Evolutionary conservation across 1,140 invertebrate species (phyloP), one percentile per base, ranked within the genome.

Genomic region (Tribolium castaneum): DNA sequence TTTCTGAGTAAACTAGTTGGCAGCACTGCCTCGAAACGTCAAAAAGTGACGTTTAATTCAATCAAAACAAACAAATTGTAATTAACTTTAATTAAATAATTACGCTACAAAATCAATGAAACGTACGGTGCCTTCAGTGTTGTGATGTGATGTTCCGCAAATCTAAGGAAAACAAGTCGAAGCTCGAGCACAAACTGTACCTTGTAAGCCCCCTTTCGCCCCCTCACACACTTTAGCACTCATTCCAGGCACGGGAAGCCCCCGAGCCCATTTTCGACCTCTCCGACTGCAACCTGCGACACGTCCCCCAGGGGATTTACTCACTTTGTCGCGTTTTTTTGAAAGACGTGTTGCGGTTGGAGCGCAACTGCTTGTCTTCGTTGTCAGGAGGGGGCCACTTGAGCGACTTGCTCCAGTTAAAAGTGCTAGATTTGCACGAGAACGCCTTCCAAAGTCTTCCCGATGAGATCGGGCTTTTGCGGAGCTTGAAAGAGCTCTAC

Each of bases 181-280:
- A 89, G 79, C 83, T 93, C n/a, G 91, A 93, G 81, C 90, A 92
- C 82, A 93, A 93, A 86, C 85, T 93, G 49, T 93, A 93, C 83
- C 84, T 94, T 87, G 90, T 91, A 85, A 83, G 87, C 86, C 51
- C 50, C 16, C 66, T 73, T 59, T 70, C n/a, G 2, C 9, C 5
- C 39, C n/a, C 14, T 14, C 51, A 66, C 59, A 10, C 25, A 10
- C 25, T n/a, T 6, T 66, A 59, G 6, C 12, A 3, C 25, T 1
- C 10, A 4, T 86, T 86, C 77, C 81, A 92, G 89, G 93, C 93
- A 14, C 90, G 92, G 84, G 93, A 94, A 87, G 92, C 90, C 81
- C 93, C 93, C 12, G 93, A 94, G 84, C 90, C 92, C 74, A 87
- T 91, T 56, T 95, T 94, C 85, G 93, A 95, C 87, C 85, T 95